Evolutionary conservation across 2,888 invertebrate species (phyloP).

Genomic region (Periphyllus acericola): DNA sequence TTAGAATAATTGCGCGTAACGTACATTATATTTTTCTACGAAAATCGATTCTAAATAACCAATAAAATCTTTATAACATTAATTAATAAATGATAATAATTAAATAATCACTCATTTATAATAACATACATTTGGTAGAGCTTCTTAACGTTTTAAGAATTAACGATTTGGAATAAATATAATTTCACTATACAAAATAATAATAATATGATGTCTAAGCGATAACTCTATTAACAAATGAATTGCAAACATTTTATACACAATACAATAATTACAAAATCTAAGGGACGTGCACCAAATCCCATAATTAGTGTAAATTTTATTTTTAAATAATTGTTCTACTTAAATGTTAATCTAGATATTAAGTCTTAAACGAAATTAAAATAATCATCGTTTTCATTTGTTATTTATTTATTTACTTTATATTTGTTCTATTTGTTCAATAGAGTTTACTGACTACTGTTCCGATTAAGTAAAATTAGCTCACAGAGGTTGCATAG

Average conservation of each 20-base stretch:
- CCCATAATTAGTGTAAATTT: constrained; percentile 14
- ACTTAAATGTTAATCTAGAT: constrained; percentile 8
- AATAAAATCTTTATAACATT: constrained; percentile 32
- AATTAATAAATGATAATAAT: constrained; percentile 19
- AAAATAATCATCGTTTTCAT: constrained; percentile 3
- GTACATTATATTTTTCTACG: constrained; percentile 61
- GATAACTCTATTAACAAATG: constrained; percentile 11
- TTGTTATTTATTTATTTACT: neutral
- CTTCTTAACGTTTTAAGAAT: constrained; percentile 52
- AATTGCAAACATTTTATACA: constrained; percentile 26
- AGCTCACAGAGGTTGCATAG: constrained; percentile 21
- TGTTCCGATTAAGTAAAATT: constrained; percentile 2
- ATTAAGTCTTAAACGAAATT: neutral
- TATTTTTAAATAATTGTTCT: constrained; percentile 36
- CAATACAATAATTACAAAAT: constrained; percentile 2
- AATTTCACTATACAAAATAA: constrained; percentile 27
- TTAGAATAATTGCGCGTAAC: constrained; percentile 56
- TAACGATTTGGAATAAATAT: constrained; percentile 26
- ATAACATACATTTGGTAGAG: constrained; percentile 45
- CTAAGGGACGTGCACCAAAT: constrained; percentile 38
- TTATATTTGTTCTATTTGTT: neutral
- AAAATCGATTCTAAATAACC: constrained; percentile 60
- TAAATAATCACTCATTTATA: constrained; percentile 41
- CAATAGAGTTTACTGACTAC: too few species aligned
- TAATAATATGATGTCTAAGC: constrained; percentile 6